These are phyloP conservation scores for Otolemur garnettii DNA, from an alignment of 2,113 vertebrate genomes.

Conservation along the genomic window DNA sequence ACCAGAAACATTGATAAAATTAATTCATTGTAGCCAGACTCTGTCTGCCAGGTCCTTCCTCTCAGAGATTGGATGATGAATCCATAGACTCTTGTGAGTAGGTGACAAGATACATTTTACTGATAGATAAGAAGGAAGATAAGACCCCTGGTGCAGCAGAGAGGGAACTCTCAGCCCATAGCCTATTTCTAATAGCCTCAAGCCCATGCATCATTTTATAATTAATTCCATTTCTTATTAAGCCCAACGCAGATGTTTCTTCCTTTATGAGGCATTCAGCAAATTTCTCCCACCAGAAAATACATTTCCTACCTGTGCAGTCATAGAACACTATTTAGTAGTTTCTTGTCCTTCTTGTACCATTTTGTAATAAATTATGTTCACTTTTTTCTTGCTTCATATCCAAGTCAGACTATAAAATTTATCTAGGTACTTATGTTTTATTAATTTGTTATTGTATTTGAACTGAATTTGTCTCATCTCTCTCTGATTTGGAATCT, in stretches of 20 bases:
- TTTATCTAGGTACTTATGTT: background rate
- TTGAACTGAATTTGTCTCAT: background rate
- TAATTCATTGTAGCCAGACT: background rate
- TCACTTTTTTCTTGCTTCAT: background rate
- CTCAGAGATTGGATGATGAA: no score
- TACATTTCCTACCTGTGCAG: background rate
- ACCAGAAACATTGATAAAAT: background rate
- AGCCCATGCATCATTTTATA: background rate
- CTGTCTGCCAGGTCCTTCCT: no score
- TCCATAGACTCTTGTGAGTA: no score
- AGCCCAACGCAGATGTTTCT: background rate
- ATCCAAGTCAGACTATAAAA: background rate
- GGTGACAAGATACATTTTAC: no score
- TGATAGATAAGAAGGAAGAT: no score
- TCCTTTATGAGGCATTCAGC: background rate
- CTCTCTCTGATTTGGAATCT: background rate
- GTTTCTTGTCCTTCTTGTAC: background rate
- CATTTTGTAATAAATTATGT: background rate
- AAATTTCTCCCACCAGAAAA: background rate
- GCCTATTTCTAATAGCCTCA: background rate
- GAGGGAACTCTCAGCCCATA: no score
- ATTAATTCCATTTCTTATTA: background rate
- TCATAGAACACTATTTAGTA: background rate
- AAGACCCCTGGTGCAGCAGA: no score
- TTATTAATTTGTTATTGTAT: background rate